A percentile compares a stretch with the other conserved stretches of the same genome.
Evolutionary conservation across 2,113 vertebrate genomes (phyloP).

Genomic region (Lutjanus erythropterus): DNA sequence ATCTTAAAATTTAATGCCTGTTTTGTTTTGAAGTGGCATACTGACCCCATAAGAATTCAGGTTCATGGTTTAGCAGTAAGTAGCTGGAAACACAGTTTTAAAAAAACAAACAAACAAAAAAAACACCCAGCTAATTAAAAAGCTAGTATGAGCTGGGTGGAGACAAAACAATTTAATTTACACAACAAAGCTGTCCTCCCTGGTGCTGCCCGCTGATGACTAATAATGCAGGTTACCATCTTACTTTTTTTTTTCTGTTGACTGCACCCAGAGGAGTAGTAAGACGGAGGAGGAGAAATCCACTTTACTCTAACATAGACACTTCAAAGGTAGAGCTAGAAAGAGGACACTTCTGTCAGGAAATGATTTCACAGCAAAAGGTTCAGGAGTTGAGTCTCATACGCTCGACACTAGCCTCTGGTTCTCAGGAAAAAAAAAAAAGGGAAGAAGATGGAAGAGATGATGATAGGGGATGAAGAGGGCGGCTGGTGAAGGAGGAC

Average conservation of each 20-base stretch:
- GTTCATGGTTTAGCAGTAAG: not conserved
- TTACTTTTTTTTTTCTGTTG: not conserved
- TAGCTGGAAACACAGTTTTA: not conserved
- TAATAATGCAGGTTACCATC: not conserved
- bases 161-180: slow-evolving; percentile 5
- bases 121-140: slow-evolving; percentile 14
- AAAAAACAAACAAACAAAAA: not conserved
- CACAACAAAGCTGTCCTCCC: slow-evolving; percentile 2
- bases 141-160: slow-evolving; percentile 7
- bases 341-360: not conserved
- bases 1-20: too few species aligned
- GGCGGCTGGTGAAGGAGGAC: slow-evolving; percentile 7
- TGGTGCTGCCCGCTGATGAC: not conserved
- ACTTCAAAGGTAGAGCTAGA: slow-evolving; percentile 38
- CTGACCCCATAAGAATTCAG: not conserved
- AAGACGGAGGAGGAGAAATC: slow-evolving; percentile 17
- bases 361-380: not conserved
- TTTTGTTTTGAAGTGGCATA: not conserved
- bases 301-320: not conserved
- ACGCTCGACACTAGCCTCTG: not conserved
- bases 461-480: slow-evolving; percentile 7
- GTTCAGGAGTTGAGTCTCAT: not conserved
- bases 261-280: slow-evolving; percentile 2
- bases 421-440: not conserved
- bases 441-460: not conserved